Percentiles rank a stretch among this genome's conserved stretches.
These are phyloP conservation scores for Chromobotia macracanthus DNA, from an alignment of 2,797 vertebrate genomes.

Conservation along the genomic window DNA sequence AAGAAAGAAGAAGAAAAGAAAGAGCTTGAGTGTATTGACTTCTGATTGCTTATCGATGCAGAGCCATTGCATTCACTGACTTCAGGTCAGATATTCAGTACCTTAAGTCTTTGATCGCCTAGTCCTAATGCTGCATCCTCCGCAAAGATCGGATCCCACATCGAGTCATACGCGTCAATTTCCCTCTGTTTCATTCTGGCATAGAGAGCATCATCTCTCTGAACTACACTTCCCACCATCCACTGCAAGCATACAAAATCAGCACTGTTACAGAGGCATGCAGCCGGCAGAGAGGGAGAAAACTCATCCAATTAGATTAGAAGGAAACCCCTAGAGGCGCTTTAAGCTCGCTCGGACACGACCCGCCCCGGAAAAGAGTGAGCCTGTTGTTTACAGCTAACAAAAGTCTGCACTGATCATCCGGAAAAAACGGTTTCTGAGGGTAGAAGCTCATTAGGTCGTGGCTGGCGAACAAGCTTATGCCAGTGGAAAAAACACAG, in stretches of 20 bases:
- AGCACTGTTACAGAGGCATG: slow-evolving; percentile 83
- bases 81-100: slow-evolving; percentile 81
- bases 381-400: slow-evolving; percentile 56
- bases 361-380: slow-evolving; percentile 68
- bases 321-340: slow-evolving; percentile 70
- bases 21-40: slow-evolving; percentile 76
- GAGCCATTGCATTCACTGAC: slow-evolving; percentile 76
- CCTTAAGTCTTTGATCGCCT: slow-evolving; percentile 76
- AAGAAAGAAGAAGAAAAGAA: slow-evolving; percentile 76
- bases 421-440: slow-evolving; percentile 33
- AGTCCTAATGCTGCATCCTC: slow-evolving; percentile 82
- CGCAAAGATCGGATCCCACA: slow-evolving; percentile 87
- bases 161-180: slow-evolving; percentile 87
- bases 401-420: slow-evolving; percentile 49
- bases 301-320: slow-evolving; percentile 67
- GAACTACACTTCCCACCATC: slow-evolving; percentile 88
- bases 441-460: slow-evolving; percentile 49
- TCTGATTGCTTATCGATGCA: slow-evolving; percentile 81
- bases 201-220: slow-evolving; percentile 88
- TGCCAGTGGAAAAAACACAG: slow-evolving; percentile 36
- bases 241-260: slow-evolving; percentile 88
- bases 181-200: slow-evolving; percentile 89
- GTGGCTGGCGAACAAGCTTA: slow-evolving; percentile 48
- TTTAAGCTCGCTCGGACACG: slow-evolving; percentile 59
- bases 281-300: slow-evolving; percentile 72